Conservation (phyloP, 2,797 vertebrate genomes). For the Artibeus jamaicensis region DNA sequence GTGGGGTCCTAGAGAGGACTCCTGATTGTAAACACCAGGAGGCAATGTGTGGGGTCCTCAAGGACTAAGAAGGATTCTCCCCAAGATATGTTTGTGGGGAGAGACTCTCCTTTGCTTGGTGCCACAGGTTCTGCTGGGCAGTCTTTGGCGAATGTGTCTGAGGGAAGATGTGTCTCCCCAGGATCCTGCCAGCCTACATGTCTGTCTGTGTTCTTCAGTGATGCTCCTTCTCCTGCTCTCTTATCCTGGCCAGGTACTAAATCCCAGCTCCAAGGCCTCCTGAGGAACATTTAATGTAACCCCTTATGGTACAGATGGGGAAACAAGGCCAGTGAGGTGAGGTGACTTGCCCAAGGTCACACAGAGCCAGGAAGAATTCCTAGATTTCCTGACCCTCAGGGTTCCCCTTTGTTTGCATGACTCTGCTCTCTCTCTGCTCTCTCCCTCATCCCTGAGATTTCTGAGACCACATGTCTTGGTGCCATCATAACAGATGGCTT, state of each 20-base stretch:
- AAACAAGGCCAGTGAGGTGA: neutral
- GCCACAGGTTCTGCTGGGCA: neutral
- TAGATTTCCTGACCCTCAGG: neutral
- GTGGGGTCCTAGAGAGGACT: neutral
- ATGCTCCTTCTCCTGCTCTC: neutral
- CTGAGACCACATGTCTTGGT: neutral
- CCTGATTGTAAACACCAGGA: neutral
- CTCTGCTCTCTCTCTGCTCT: no score
- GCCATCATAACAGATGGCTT: constrained; percentile 30
- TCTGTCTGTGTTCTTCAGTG: neutral
- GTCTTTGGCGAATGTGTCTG: neutral
- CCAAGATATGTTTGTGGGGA: neutral
- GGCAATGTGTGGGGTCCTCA: neutral
- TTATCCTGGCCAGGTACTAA: neutral
- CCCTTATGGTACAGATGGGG: neutral
- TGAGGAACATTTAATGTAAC: neutral
- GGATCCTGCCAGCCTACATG: neutral
- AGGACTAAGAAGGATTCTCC: neutral
- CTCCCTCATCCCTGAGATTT: neutral
- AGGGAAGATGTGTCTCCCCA: neutral
- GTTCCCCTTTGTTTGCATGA: neutral
- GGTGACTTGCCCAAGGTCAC: neutral
- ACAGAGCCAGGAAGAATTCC: neutral
- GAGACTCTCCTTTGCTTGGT: neutral
- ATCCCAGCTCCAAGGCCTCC: neutral